These are phyloP conservation scores for Aleiodes leptofemur DNA, from an alignment of 2,888 invertebrate species.

Conservation along the genomic window DNA sequence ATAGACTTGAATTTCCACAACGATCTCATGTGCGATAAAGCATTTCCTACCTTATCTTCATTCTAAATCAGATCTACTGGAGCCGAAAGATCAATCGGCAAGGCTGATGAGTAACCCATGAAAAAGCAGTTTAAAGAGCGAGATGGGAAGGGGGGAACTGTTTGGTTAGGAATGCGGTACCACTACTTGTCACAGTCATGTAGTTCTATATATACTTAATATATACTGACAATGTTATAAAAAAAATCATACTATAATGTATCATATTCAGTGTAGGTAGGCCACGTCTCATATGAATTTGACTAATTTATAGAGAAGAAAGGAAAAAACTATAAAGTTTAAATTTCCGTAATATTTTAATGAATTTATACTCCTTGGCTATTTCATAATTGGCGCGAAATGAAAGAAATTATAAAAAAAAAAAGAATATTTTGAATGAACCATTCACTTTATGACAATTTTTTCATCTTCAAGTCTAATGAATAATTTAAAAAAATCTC, in stretches of 20 bases:
- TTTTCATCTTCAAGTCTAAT: too few species aligned
- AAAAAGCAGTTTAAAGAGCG: slow-evolving; percentile 58
- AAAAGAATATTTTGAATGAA: too few species aligned
- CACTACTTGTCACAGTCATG: slow-evolving; percentile 74
- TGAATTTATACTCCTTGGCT: too few species aligned
- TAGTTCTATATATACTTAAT: slow-evolving; percentile 55
- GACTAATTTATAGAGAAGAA: too few species aligned
- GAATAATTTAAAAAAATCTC: too few species aligned
- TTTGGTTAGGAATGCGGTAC: slow-evolving; percentile 74
- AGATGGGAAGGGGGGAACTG: slow-evolving; percentile 55
- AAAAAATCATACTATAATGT: slow-evolving; percentile 15
- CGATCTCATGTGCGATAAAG: slow-evolving; percentile 16
- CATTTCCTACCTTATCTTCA: slow-evolving; percentile 18
- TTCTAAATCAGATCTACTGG: slow-evolving; percentile 24
- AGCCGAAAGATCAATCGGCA: slow-evolving; percentile 45
- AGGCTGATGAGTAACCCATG: slow-evolving; percentile 59
- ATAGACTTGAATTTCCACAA: slow-evolving; percentile 10
- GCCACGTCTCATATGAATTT: too few species aligned
- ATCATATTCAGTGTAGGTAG: background rate
- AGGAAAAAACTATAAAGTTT: too few species aligned
- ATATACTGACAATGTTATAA: slow-evolving; percentile 23
- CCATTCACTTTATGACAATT: too few species aligned
- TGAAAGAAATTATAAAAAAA: too few species aligned
- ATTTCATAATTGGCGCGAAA: too few species aligned
- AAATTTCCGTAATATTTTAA: too few species aligned